phyloP scores from a whole-genome alignment of 2,888 invertebrate species.

The Hymenopus coronatus region DNA sequence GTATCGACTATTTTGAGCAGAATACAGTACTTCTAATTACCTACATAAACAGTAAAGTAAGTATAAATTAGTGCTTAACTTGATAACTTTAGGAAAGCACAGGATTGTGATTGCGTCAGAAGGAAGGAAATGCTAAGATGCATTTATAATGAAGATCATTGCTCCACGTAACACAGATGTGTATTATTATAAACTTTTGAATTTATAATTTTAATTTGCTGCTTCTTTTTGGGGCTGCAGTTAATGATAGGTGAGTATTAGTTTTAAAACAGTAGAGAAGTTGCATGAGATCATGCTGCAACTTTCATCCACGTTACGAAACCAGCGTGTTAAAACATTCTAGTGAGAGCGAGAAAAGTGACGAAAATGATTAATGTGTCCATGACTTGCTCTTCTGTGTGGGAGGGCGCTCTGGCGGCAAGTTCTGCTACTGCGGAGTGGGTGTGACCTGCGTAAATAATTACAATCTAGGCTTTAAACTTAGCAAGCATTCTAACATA shows the following conservation, averaged over 20 bases:
- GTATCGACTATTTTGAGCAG: too few species aligned
- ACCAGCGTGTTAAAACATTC: background rate
- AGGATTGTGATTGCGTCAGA: too few species aligned
- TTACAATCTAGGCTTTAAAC: background rate
- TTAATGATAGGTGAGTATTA: background rate
- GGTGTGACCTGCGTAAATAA: background rate
- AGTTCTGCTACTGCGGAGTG: background rate
- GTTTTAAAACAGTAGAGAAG: background rate
- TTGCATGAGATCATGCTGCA: background rate
- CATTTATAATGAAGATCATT: background rate
- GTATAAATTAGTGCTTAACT: too few species aligned
- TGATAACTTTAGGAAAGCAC: too few species aligned
- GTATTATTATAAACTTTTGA: background rate
- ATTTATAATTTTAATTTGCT: background rate
- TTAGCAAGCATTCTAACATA: background rate
- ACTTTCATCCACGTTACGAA: background rate
- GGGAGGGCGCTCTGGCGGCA: background rate
- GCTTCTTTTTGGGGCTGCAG: background rate
- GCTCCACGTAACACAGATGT: background rate
- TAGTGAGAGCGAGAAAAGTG: background rate
- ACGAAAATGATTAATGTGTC: background rate
- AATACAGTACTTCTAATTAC: too few species aligned
- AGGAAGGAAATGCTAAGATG: too few species aligned
- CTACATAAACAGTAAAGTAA: too few species aligned
- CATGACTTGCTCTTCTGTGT: background rate